Evolutionary conservation across 2,797 vertebrate genomes (phyloP).

Genomic region (Taenioides sp.): DNA sequence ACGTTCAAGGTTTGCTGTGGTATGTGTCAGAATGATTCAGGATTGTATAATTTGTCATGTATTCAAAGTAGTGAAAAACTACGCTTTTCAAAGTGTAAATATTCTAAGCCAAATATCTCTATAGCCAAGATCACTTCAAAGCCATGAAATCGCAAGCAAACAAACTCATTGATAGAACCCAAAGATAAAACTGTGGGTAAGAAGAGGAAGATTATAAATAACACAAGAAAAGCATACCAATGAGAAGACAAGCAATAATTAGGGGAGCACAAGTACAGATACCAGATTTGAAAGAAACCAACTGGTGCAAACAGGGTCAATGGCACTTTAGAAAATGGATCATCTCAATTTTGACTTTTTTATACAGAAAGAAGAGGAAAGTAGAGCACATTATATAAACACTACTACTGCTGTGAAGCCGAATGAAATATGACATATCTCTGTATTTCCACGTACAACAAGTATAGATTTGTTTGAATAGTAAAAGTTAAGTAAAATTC

Average conservation of each 20-base stretch:
- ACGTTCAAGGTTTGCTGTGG: conserved; percentile 2
- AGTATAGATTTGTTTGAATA: not conserved
- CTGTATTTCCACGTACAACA: not conserved
- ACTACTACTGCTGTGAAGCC: conserved; percentile 18
- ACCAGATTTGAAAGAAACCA: conserved; percentile 44
- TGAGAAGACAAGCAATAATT: conserved; percentile 21
- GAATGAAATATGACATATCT: not conserved
- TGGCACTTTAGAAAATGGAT: conserved; percentile 32
- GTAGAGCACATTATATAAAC: not conserved
- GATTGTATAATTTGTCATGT: conserved; percentile 3
- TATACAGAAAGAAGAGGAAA: conserved; percentile 27
- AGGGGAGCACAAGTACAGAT: conserved; percentile 26
- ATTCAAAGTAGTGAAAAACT: conserved; percentile 5
- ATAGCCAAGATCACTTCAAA: conserved; percentile 3
- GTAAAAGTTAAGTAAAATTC: too few relatives aligned
- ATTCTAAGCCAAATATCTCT: not conserved
- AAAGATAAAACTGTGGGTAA: conserved; percentile 6
- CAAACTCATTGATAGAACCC: conserved; percentile 29
- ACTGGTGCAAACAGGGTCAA: conserved; percentile 35
- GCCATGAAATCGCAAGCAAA: not conserved
- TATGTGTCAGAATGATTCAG: not conserved
- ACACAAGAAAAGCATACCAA: conserved; percentile 9
- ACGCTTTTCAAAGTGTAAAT: conserved; percentile 1
- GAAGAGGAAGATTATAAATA: conserved; percentile 13
- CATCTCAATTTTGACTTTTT: conserved; percentile 37